Percentiles rank a stretch among this genome's conserved stretches.
These are phyloP conservation scores for Passerina amoena DNA, from an alignment of 2,113 vertebrate genomes.

Conservation along the genomic window DNA sequence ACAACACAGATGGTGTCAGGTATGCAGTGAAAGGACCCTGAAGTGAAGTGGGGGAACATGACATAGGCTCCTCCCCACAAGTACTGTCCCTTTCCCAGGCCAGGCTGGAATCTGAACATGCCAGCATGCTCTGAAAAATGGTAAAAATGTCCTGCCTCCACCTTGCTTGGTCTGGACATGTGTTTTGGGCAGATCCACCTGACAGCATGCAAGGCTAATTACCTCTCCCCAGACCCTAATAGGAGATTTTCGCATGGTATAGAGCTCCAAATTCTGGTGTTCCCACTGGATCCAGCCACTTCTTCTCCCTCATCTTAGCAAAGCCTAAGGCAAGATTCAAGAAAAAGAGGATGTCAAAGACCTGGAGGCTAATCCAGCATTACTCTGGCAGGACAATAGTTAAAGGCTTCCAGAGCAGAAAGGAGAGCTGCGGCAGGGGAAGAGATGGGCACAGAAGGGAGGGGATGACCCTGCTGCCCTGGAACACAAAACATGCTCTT, in stretches of 20 bases:
- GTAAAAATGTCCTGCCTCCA: not conserved
- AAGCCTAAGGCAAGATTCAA: constrained; percentile 60
- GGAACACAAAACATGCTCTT: not conserved
- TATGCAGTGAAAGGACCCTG: not conserved
- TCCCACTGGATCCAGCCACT: constrained; percentile 46
- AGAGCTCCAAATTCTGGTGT: constrained; percentile 50
- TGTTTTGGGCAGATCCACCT: not conserved
- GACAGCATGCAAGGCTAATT: constrained; percentile 38
- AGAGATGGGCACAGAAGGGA: not conserved
- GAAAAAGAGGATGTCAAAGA: constrained; percentile 53
- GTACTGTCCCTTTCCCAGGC: not conserved
- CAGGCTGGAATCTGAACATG: not conserved
- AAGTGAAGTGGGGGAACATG: fast-evolving
- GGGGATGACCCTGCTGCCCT: not conserved
- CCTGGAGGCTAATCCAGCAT: not conserved
- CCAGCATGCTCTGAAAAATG: not conserved
- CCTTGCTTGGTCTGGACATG: not conserved
- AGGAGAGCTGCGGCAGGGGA: not conserved
- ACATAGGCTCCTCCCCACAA: not conserved
- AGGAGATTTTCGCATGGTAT: constrained; percentile 27
- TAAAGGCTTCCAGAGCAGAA: constrained; percentile 1
- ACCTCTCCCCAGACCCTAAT: constrained; percentile 59
- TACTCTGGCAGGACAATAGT: not conserved
- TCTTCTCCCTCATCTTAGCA: constrained; percentile 60
- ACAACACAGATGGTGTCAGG: not conserved